Evolutionary conservation across 2,797 vertebrate genomes (phyloP).

Genomic region (Rhabdophis nuchalis): DNA sequence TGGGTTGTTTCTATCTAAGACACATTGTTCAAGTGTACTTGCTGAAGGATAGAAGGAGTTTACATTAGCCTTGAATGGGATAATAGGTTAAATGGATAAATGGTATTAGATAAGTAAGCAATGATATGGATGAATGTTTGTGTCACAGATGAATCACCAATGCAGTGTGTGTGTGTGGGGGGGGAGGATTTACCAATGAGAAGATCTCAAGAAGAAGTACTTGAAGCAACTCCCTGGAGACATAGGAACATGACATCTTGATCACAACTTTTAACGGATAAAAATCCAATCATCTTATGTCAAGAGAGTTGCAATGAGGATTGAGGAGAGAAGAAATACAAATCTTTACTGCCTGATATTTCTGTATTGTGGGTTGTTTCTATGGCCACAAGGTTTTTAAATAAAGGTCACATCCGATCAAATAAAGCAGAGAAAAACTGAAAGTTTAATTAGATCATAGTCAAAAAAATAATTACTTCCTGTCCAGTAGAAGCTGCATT

Average conservation of each 20-base stretch:
- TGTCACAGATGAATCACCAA: not conserved
- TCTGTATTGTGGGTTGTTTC: constrained; percentile 55
- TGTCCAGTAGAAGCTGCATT: constrained; percentile 12
- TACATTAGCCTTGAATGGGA: not conserved
- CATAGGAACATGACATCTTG: not conserved
- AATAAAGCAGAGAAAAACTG: constrained; percentile 51
- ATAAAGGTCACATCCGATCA: constrained; percentile 62
- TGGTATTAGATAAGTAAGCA: constrained; percentile 25
- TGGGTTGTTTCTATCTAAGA: not conserved
- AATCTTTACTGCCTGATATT: constrained; percentile 35
- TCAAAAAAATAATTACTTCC: constrained; percentile 56
- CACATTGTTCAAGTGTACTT: not conserved
- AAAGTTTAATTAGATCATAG: constrained; percentile 59
- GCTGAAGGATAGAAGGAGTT: no score
- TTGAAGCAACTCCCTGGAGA: not conserved
- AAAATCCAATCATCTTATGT: constrained; percentile 36
- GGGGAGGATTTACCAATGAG: constrained; percentile 8
- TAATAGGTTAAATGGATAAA: constrained; percentile 9
- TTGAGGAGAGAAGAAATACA: constrained; percentile 32
- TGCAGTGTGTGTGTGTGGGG: no score
- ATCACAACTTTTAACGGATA: not conserved
- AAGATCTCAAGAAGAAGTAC: not conserved
- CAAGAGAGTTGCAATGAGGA: constrained; percentile 34
- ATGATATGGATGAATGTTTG: constrained; percentile 15
- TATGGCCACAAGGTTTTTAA: constrained; percentile 55